A percentile compares a stretch with the other conserved stretches of the same genome.
Evolutionary conservation across 2,797 vertebrate species (phyloP).

Genomic region (Macroramphosus scolopax): DNA sequence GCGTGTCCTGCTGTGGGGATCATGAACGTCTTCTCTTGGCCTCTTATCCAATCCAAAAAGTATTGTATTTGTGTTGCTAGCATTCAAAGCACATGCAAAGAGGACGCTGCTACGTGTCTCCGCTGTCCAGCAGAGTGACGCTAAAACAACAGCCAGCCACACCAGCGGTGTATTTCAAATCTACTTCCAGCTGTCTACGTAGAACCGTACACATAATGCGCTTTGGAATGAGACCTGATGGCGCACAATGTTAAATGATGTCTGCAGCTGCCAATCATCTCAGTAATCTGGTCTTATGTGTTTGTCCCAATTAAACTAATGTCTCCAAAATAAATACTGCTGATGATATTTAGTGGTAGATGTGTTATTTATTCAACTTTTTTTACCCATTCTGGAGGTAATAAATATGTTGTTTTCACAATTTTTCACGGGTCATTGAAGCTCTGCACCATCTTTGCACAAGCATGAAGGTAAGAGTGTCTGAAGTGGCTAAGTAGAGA

Average conservation of each 20-base stretch:
- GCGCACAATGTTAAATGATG: no score
- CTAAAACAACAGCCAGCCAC: no score
- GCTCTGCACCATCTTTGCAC: neutral
- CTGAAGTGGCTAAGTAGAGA: no score
- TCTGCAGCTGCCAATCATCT: constrained; percentile 11
- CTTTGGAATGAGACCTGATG: constrained; percentile 3
- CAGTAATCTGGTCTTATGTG: constrained; percentile 19
- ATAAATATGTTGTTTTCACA: neutral
- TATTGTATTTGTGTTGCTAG: no score
- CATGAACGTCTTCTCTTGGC: no score
- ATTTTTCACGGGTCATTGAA: constrained; percentile 2
- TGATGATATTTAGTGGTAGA: constrained; percentile 24
- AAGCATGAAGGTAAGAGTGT: no score
- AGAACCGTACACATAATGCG: neutral
- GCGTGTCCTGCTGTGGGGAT: no score
- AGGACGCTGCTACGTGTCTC: constrained; percentile 1
- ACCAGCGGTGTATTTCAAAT: no score
- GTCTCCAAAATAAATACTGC: constrained; percentile 14
- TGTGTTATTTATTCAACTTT: no score
- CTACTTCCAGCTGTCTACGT: no score
- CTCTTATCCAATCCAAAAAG: no score
- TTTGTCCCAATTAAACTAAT: constrained; percentile 25
- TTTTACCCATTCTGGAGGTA: neutral
- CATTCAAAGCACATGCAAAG: constrained; percentile 1
- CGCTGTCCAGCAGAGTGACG: neutral